Evolutionary conservation across 2,888 invertebrate genomes (phyloP), one percentile per base, ranked within the genome.

Genomic region (Clepsis dumicolana): DNA sequence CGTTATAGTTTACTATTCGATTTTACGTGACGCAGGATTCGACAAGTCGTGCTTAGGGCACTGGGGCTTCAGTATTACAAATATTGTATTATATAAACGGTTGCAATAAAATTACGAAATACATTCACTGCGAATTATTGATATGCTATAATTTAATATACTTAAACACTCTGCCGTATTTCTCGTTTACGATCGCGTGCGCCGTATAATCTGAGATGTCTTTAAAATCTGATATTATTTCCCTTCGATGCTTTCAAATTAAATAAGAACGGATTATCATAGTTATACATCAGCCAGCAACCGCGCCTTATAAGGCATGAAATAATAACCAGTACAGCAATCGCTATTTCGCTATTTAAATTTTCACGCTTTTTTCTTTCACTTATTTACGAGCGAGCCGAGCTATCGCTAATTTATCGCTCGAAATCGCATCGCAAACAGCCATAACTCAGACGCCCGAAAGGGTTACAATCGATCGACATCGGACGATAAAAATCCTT

Each of bases 401-500:
- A 73, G 60, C 64, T 50, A 57, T 29, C 69, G 59, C 73, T 74
- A 70, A 74, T 64, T 67, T 41, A 70, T 70, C 70, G 70, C 71
- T 68, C 74, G 75, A 74, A 75, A 64, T 71, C 72, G 70, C 73
- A 65, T 69, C 64, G 70, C 63, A 74, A 77, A 73, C 70, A 67
- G 71, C 72, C 73, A 73, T 72, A 71, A 59, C 48, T 68, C 64
- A 67, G 35, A 38, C 41, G 27, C 24, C 57, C 57, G 59, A 32
- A 59, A 59, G 38, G 57, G 48, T 12, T 61, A 27, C 24, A 25
- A 41, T 63, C 56, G 59, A 64, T 68, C 52, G 44, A 16, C 38
- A 68, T 70, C 70, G 57, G 29, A 32, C 56, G 50, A 72, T 75
- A 74, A 73, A 75, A 75, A 70, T 71, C 71, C 75, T 77, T 80